These are phyloP conservation scores for Chelon auratus DNA, from an alignment of 2,797 vertebrate species.

Conservation along the genomic window DNA sequence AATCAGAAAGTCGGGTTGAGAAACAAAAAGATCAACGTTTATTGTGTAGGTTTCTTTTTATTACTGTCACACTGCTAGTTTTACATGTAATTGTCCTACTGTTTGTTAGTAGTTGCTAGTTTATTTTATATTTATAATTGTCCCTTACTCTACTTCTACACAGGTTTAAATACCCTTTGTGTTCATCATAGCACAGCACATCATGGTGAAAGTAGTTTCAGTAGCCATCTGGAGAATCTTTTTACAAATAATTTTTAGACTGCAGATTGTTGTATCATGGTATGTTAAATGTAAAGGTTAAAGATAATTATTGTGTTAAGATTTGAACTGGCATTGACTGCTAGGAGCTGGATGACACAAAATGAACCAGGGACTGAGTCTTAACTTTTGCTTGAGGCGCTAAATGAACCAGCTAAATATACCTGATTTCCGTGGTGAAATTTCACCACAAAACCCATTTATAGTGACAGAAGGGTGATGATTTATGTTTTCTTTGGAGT, in stretches of 20 bases:
- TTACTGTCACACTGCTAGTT: too few relatives aligned
- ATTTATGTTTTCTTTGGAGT: constrained; percentile 53
- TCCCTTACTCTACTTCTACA: too few relatives aligned
- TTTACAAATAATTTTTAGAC: neutral
- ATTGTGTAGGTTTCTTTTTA: too few relatives aligned
- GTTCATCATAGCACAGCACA: too few relatives aligned
- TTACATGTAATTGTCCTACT: too few relatives aligned
- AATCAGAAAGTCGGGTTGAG: too few relatives aligned
- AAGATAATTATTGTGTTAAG: constrained; percentile 35
- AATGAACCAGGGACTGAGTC: constrained; percentile 24
- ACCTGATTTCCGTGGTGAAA: constrained; percentile 49
- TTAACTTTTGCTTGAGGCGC: constrained; percentile 52
- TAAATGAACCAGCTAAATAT: constrained; percentile 48
- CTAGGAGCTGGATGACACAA: constrained; percentile 15
- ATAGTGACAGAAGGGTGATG: constrained; percentile 42
- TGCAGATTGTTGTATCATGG: neutral
- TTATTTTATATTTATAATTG: too few relatives aligned
- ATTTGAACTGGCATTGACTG: constrained; percentile 26
- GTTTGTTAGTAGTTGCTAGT: too few relatives aligned
- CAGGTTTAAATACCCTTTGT: too few relatives aligned
- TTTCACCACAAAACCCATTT: constrained; percentile 53
- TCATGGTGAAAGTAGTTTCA: too few relatives aligned
- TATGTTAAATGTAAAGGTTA: constrained; percentile 14
- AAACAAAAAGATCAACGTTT: too few relatives aligned
- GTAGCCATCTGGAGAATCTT: constrained; percentile 12